Conservation (phyloP, 1,140 invertebrate genomes). For the Ectropis grisescens region DNA sequence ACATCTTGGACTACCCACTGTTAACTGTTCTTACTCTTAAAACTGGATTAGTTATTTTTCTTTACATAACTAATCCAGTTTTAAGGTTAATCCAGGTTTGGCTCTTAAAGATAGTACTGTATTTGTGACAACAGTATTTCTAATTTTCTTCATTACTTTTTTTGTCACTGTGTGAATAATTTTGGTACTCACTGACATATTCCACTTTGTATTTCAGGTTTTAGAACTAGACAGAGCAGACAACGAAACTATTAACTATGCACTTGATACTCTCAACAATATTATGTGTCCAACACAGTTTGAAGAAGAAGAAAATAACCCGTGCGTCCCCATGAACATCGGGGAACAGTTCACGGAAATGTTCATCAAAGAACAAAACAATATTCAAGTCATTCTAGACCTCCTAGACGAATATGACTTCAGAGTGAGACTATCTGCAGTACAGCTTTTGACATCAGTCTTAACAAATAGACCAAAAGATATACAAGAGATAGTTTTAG, state of each 20-base stretch:
- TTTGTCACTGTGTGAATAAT: too few species aligned
- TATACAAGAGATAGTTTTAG: slow-evolving; percentile 94
- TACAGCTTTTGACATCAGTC: slow-evolving; percentile 88
- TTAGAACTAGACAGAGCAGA: slow-evolving; percentile 88
- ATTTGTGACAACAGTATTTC: too few species aligned
- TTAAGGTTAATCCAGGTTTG: too few species aligned
- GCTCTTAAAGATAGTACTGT: too few species aligned
- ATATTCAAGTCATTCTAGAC: slow-evolving; percentile 86
- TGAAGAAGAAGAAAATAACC: slow-evolving; percentile 83
- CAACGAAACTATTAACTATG: slow-evolving; percentile 92
- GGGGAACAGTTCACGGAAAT: slow-evolving; percentile 99
- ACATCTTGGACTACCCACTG: too few species aligned
- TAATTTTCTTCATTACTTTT: too few species aligned
- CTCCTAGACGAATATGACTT: slow-evolving; percentile 98
- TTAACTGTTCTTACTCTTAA: too few species aligned
- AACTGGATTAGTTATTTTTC: too few species aligned
- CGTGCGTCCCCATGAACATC: slow-evolving; percentile 73
- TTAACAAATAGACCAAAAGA: slow-evolving; percentile 89
- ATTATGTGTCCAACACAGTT: slow-evolving; percentile 88
- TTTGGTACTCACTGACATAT: too few species aligned
- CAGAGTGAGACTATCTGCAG: slow-evolving; percentile 86
- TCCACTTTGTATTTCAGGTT: too few species aligned
- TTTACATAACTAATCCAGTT: too few species aligned
- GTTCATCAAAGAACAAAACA: slow-evolving; percentile 93
- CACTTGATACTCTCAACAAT: slow-evolving; percentile 92